Percentiles rank a stretch among this genome's conserved stretches.
Conservation (phyloP, 2,797 vertebrate genomes). For the Labeo calbasu region DNA sequence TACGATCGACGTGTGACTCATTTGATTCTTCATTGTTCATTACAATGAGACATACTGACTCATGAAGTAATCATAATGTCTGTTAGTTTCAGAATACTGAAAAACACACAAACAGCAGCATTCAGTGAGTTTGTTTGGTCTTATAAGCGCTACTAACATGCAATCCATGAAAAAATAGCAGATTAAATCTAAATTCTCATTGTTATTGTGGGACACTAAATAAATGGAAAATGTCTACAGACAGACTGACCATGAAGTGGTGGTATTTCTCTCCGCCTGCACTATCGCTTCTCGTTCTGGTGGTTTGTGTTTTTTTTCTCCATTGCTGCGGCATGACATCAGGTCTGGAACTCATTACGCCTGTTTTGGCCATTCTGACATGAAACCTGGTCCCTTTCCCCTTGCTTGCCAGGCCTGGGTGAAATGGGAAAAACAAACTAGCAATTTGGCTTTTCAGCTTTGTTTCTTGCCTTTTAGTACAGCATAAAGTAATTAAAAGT, state of each 20-base stretch:
- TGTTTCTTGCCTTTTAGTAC: neutral
- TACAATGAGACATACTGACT: neutral
- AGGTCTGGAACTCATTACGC: conserved; percentile 81
- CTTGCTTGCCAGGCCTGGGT: conserved; percentile 46
- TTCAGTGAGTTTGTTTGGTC: conserved; percentile 19
- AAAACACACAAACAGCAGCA: neutral
- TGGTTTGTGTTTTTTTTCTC: conserved; percentile 62
- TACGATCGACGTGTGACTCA: neutral
- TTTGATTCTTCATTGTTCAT: neutral
- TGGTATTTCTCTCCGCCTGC: conserved; percentile 65
- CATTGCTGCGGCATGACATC: conserved; percentile 79
- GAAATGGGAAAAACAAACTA: conserved; percentile 62
- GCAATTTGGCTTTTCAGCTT: neutral
- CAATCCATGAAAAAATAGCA: neutral
- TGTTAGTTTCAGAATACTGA: neutral
- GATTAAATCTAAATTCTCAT: conserved; percentile 49
- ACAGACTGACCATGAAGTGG: conserved; percentile 69
- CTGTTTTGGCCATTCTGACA: conserved; percentile 67
- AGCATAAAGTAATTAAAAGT: neutral
- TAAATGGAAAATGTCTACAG: conserved; percentile 69
- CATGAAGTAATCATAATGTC: neutral
- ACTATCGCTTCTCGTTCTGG: conserved; percentile 65
- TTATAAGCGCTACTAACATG: neutral
- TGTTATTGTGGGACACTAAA: conserved; percentile 60
- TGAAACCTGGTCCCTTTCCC: conserved; percentile 69